Evolutionary conservation across 2,797 vertebrate species (phyloP), one percentile per base, ranked within the genome.

Genomic region (Takifugu ocellatus): DNA sequence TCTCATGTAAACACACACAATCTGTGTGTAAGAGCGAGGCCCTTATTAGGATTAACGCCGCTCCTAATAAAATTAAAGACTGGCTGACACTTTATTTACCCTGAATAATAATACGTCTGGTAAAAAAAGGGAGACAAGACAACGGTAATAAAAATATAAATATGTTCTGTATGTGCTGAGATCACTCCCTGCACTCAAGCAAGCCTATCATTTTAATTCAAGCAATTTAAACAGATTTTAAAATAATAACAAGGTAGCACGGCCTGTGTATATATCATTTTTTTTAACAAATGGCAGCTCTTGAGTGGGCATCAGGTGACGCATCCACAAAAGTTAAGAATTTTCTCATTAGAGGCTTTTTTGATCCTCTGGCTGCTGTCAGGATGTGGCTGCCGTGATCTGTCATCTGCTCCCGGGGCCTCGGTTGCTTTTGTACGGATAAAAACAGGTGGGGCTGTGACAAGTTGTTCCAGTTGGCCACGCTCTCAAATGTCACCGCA

Each of bases 361-460:
- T 54, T 21, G 33, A 29, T 16, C 26, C 24, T 46, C 44, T 46
- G 44, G 36, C 36, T 39, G 42, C 8, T 60, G 21, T 54, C 48
- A 64, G 58, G 68, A 67, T 46, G 65, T 66, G 49, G 57, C 74
- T 58, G 71, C 51, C 50, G 39, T 59, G 63, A 77, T 70, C 78
- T 76, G 52, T 72, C 67, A 82, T 81, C 75, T 74, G 63, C 63
- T 77, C 45, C 70, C 60, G 47, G 63, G 61, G 56, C 53, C 59
- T 53, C 57, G 52, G 77, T 78, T 82, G 71, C 70, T 75, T 84
- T 75, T 77, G 72, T 78, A 78, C 72, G 79, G 74, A 76, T 81
- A 66, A 78, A 86, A 73, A 89, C 83, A 90, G 83, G 83, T 86
- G 87, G 76, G 67, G 61, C 72, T 64, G 49, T 72, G 75, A 83